phyloP scores from a whole-genome alignment of 1,140 invertebrate genomes.

The Caenorhabditis latens region DNA sequence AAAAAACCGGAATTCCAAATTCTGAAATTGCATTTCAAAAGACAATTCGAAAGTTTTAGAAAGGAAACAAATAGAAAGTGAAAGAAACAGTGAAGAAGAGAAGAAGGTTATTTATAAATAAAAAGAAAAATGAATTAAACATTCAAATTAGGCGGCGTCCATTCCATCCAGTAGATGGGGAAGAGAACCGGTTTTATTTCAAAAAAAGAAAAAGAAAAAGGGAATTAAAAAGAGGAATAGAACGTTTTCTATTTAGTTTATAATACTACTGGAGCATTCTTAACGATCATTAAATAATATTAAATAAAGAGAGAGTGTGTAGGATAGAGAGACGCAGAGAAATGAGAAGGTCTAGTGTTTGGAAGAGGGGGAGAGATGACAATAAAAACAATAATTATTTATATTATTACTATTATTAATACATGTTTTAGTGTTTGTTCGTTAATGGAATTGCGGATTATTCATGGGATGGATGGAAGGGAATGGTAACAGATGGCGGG shows the following conservation, averaged over 20 bases:
- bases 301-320: conserved; percentile 14
- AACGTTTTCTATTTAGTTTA: no score
- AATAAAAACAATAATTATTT: conserved; percentile 18
- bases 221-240: background rate
- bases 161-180: background rate
- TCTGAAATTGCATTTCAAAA: no score
- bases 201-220: conserved; percentile 7
- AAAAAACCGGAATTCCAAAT: no score
- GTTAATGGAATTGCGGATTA: no score
- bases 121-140: conserved; percentile 45
- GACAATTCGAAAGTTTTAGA: no score
- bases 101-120: conserved; percentile 35
- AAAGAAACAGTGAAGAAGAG: background rate
- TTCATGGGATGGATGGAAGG: no score
- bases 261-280: background rate
- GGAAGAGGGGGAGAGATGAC: background rate
- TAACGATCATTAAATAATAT: conserved; percentile 16
- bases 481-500: no score
- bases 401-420: conserved; percentile 1
- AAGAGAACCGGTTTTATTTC: conserved; percentile 9
- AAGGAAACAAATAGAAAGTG: conserved; percentile 34
- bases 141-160: conserved; percentile 24
- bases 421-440: background rate
- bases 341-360: background rate
- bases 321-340: background rate